Evolutionary conservation across 2,888 invertebrate genomes (phyloP).

Genomic region (Latrodectus hesperus): DNA sequence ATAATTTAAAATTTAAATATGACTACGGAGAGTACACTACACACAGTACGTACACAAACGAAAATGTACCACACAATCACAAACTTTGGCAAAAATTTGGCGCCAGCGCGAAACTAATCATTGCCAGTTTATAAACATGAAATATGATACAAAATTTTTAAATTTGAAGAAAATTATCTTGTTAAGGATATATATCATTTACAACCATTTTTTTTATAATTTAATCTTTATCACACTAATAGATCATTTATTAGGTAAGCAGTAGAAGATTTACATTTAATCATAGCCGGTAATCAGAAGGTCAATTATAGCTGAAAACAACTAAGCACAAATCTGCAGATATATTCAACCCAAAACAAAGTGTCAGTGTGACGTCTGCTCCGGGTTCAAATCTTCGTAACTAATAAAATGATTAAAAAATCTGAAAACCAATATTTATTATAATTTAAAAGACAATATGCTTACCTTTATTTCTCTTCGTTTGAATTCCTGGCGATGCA

Average conservation of each 20-base stretch:
- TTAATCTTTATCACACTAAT: too few species aligned
- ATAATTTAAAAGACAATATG: slow-evolving; percentile 9
- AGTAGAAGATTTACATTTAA: too few species aligned
- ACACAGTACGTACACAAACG: too few species aligned
- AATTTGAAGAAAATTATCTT: too few species aligned
- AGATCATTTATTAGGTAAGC: too few species aligned
- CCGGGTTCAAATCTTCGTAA: background rate
- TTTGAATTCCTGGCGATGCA: slow-evolving; percentile 9
- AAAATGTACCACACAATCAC: too few species aligned
- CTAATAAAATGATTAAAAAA: background rate
- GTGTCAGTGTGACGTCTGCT: slow-evolving; percentile 2
- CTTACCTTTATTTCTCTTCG: slow-evolving; percentile 15
- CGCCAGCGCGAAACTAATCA: background rate
- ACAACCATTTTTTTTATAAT: too few species aligned
- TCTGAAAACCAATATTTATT: background rate
- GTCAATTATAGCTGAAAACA: background rate
- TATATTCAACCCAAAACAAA: background rate
- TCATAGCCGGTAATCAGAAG: background rate
- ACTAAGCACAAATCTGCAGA: background rate
- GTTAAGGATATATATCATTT: too few species aligned
- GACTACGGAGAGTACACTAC: too few species aligned
- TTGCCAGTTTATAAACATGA: background rate
- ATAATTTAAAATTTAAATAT: too few species aligned
- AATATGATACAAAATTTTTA: background rate
- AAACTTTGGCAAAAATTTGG: background rate